These are phyloP conservation scores for Galendromus occidentalis DNA, from an alignment of 1,140 invertebrate genomes.

Conservation along the genomic window DNA sequence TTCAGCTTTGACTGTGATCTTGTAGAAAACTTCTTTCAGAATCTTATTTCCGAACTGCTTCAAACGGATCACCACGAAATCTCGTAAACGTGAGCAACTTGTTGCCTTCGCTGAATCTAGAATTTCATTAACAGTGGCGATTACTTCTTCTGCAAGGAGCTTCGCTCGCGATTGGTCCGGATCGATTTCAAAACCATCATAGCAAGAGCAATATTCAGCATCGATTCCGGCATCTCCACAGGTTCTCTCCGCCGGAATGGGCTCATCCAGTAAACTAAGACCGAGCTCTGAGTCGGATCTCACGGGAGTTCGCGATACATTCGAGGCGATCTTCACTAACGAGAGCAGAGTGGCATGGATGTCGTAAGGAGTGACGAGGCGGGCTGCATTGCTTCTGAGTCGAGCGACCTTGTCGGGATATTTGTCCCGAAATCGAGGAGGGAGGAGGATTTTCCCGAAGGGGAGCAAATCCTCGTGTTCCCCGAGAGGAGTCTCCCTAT, in stretches of 20 bases:
- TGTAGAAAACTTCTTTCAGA: no score
- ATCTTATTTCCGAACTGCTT: no score
- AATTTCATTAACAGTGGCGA: no score
- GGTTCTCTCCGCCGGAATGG: background rate
- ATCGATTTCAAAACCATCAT: background rate
- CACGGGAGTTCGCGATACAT: background rate
- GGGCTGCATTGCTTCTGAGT: slow-evolving; percentile 39
- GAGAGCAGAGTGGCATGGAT: slow-evolving; percentile 27
- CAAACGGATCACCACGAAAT: no score
- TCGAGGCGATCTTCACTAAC: slow-evolving; percentile 17
- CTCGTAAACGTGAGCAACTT: no score
- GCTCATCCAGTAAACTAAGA: background rate
- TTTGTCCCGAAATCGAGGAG: slow-evolving; percentile 42
- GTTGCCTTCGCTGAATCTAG: no score
- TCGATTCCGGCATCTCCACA: background rate
- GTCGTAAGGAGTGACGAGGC: slow-evolving; percentile 32
- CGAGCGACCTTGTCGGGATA: slow-evolving; percentile 43
- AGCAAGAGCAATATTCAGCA: background rate
- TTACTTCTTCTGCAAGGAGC: no score
- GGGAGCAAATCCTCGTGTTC: slow-evolving; percentile 73
- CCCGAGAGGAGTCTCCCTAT: slow-evolving; percentile 54
- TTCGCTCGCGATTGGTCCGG: no score
- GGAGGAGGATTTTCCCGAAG: slow-evolving; percentile 56
- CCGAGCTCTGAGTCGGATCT: background rate
- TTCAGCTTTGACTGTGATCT: no score